Conservation (phyloP, 2,113 vertebrate genomes). For the Spermophilus dauricus region DNA sequence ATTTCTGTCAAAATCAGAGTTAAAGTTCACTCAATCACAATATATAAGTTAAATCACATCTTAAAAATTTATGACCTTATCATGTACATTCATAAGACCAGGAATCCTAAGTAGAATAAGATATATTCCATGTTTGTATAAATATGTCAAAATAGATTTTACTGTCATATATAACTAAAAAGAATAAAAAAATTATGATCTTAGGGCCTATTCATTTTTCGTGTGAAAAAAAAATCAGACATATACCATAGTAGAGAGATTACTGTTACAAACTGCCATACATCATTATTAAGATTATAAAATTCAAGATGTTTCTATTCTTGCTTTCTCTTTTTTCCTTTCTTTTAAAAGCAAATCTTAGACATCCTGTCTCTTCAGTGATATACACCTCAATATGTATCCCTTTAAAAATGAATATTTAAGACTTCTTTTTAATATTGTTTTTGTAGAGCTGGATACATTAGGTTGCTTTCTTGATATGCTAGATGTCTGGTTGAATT, state of each 20-base stretch:
- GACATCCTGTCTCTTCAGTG: neutral
- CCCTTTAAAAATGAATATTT: neutral
- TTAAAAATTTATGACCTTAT: neutral
- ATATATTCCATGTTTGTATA: no score
- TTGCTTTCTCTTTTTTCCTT: neutral
- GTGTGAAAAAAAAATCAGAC: neutral
- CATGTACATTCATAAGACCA: no score
- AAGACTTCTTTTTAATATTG: neutral
- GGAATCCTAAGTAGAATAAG: no score
- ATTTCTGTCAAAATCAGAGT: slow-evolving; percentile 27
- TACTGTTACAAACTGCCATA: neutral
- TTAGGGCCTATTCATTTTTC: neutral
- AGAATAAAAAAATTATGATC: neutral
- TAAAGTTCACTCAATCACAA: slow-evolving; percentile 16
- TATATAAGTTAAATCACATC: neutral
- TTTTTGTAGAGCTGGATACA: slow-evolving; percentile 27
- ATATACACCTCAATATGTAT: slow-evolving; percentile 13
- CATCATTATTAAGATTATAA: neutral
- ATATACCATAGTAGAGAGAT: neutral
- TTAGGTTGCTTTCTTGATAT: slow-evolving; percentile 36
- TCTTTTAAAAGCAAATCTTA: slow-evolving; percentile 55
- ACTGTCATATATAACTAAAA: no score
- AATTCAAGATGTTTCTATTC: neutral
- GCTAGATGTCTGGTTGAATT: slow-evolving; percentile 16
- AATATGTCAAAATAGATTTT: no score